Evolutionary conservation across 37 sponge, comb jelly and placozoan species (phyloP).

Genomic region (Ianthella basta): DNA sequence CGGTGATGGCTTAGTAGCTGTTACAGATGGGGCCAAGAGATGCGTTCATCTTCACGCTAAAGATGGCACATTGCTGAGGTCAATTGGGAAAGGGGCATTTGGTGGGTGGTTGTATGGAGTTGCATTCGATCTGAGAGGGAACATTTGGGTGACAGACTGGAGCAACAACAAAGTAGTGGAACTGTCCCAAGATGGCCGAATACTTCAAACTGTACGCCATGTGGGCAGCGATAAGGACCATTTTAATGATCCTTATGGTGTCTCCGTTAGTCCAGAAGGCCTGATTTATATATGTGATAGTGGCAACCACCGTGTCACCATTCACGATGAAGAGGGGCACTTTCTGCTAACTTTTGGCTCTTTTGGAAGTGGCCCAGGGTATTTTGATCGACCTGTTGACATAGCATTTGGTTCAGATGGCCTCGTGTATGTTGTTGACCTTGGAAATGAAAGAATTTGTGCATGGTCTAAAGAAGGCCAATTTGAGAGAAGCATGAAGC

Average conservation of each 20-base stretch:
- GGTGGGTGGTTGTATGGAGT: background rate
- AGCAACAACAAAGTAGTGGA: constrained; percentile 6
- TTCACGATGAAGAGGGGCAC: background rate
- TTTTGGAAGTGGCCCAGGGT: background rate
- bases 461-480: background rate
- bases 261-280: constrained; percentile 9
- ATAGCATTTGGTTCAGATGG: background rate
- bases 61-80: background rate
- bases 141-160: background rate
- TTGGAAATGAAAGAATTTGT: background rate
- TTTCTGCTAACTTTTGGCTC: background rate
- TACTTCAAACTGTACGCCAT: background rate
- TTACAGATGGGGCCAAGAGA: background rate
- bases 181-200: constrained; percentile 1
- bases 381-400: background rate
- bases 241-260: background rate
- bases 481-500: background rate
- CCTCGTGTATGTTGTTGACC: background rate
- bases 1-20: background rate
- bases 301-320: constrained; percentile 1
- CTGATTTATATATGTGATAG: constrained; percentile 4
- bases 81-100: constrained; percentile 17
- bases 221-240: background rate
- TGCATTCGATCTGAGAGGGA: constrained; percentile 10
- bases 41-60: background rate